Evolutionary conservation across 2,888 invertebrate genomes (phyloP).

Genomic region (Hyppa rectilinea): DNA sequence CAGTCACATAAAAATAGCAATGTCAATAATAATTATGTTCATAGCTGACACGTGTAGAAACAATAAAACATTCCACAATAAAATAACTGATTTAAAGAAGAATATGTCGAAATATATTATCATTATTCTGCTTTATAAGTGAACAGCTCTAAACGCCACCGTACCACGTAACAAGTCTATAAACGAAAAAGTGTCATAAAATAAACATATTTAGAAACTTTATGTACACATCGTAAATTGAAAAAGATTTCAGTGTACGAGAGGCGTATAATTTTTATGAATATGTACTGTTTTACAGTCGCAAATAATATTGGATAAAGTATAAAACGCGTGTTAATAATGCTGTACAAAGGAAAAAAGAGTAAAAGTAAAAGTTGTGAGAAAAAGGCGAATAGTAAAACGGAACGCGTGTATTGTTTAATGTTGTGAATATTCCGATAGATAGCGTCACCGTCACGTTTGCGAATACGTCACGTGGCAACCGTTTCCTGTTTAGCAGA

Average conservation of each 20-base stretch:
- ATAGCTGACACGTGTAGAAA: neutral
- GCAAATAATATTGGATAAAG: constrained; percentile 37
- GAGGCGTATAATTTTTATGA: constrained; percentile 52
- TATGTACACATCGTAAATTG: constrained; percentile 64
- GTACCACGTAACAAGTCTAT: constrained; percentile 51
- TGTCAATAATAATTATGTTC: neutral
- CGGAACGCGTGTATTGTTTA: constrained; percentile 9
- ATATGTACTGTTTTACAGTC: constrained; percentile 48
- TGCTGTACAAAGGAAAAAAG: neutral
- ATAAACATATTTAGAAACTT: constrained; percentile 63
- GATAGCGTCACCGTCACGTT: constrained; percentile 23
- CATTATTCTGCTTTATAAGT: constrained; percentile 1
- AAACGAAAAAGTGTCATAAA: constrained; percentile 58
- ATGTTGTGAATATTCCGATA: constrained; percentile 26
- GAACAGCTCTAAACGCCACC: constrained; percentile 26
- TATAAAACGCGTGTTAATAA: constrained; percentile 15
- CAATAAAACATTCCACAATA: neutral
- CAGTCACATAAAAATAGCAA: neutral
- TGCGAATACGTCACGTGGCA: neutral
- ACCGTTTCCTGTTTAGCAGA: neutral
- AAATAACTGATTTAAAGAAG: neutral
- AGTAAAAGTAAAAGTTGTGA: neutral
- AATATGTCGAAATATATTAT: constrained; percentile 12
- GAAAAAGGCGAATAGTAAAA: constrained; percentile 6
- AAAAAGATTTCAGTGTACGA: constrained; percentile 61